phyloP scores from a whole-genome alignment of 2,888 invertebrate genomes.

The Phaedon cochleariae region DNA sequence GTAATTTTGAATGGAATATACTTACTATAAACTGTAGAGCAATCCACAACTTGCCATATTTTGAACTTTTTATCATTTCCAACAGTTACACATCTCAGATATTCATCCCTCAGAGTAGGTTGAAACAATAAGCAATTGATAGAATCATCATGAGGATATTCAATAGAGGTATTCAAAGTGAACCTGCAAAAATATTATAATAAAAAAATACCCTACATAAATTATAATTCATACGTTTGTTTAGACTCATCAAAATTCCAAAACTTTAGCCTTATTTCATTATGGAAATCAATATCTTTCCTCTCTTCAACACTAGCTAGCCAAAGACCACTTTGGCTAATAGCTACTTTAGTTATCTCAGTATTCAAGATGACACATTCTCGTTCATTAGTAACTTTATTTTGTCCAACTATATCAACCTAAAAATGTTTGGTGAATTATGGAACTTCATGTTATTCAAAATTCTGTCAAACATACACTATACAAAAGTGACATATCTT shows the following conservation, averaged over 20 bases:
- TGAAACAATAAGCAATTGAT: conserved; percentile 70
- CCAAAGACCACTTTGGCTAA: conserved; percentile 75
- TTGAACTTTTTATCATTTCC: conserved; percentile 76
- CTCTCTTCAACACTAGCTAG: conserved; percentile 75
- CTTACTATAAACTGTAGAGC: conserved; percentile 66
- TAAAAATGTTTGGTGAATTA: conserved; percentile 50
- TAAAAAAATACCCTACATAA: not conserved
- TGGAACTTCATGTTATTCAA: not conserved
- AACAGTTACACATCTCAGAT: conserved; percentile 69
- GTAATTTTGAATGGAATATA: conserved; percentile 39
- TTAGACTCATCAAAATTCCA: conserved; percentile 71
- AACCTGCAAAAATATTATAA: conserved; percentile 64
- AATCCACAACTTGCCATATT: conserved; percentile 72
- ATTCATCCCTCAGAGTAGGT: conserved; percentile 60
- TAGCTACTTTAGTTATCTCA: conserved; percentile 72
- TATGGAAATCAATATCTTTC: conserved; percentile 65
- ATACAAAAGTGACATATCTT: conserved; percentile 72
- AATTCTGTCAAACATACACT: conserved; percentile 67
- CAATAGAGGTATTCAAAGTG: conserved; percentile 75
- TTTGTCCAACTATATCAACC: conserved; percentile 77
- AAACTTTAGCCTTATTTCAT: conserved; percentile 78
- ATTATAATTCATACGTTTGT: conserved; percentile 67
- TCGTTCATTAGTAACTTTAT: conserved; percentile 73
- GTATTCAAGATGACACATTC: conserved; percentile 69
- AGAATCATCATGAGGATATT: conserved; percentile 73